phyloP scores from a whole-genome alignment of 2,113 vertebrate species.

The Cathartes aura region DNA sequence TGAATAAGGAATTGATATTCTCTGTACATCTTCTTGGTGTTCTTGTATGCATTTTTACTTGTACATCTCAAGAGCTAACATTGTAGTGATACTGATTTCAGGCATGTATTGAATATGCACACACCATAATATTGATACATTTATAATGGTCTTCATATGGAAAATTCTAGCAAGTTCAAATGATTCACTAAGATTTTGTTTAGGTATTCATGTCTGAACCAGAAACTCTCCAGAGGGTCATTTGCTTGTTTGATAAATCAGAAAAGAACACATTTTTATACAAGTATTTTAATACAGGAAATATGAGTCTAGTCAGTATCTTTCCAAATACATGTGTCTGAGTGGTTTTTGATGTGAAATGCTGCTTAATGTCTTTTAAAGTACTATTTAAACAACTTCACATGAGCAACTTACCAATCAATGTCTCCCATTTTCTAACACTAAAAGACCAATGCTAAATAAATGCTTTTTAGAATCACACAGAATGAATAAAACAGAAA shows the following conservation, averaged over 20 bases:
- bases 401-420: conserved; percentile 19
- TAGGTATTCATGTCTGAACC: conserved; percentile 68
- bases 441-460: neutral
- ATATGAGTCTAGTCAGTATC: conserved; percentile 71
- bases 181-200: conserved; percentile 58
- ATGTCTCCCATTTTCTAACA: conserved; percentile 11
- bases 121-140: conserved; percentile 42
- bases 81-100: neutral
- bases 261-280: conserved; percentile 64
- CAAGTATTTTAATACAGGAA: conserved; percentile 75
- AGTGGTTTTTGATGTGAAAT: conserved; percentile 63
- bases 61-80: neutral
- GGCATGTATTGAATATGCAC: neutral
- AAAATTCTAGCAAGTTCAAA: conserved; percentile 53
- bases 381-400: conserved; percentile 61
- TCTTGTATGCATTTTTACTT: neutral
- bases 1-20: neutral
- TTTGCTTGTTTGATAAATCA: conserved; percentile 74
- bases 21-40: neutral
- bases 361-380: conserved; percentile 64
- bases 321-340: conserved; percentile 60
- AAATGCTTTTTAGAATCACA: conserved; percentile 14
- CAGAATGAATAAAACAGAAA: neutral
- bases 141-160: conserved; percentile 52
- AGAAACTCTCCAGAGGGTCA: conserved; percentile 62